Conservation (phyloP, 2,113 vertebrate species). For the Siphamia tubifer region DNA sequence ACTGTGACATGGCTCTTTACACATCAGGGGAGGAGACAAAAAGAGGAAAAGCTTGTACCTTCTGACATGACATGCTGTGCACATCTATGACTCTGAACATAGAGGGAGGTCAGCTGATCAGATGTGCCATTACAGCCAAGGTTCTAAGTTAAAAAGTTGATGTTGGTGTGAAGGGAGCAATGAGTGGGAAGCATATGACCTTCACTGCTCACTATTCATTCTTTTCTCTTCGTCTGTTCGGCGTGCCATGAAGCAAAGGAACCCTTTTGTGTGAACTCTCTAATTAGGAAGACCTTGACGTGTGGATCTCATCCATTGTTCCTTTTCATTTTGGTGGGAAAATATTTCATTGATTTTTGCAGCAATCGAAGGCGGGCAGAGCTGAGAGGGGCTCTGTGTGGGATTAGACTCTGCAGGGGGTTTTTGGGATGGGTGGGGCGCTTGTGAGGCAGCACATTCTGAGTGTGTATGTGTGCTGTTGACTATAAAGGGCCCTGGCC, state of each 20-base stretch:
- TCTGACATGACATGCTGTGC: conserved; percentile 23
- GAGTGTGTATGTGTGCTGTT: conserved; percentile 1
- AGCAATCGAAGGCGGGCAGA: conserved; percentile 66
- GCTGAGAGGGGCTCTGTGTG: conserved; percentile 68
- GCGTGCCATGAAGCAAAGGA: conserved; percentile 47
- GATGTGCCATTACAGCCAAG: conserved; percentile 35
- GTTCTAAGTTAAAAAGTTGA: conserved; percentile 56
- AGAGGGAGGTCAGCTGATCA: conserved; percentile 21
- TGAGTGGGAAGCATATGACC: conserved; percentile 58
- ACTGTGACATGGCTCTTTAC: conserved; percentile 29
- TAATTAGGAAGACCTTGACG: conserved; percentile 79
- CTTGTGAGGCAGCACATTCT: conserved; percentile 1
- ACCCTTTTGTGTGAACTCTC: conserved; percentile 70
- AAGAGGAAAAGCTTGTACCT: conserved; percentile 37
- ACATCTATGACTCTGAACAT: conserved; percentile 21
- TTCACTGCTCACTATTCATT: conserved; percentile 57
- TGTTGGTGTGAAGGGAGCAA: conserved; percentile 27
- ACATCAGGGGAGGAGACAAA: conserved; percentile 32
- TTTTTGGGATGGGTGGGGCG: conserved; percentile 48
- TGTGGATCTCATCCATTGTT: conserved; percentile 67
- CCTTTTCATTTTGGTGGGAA: conserved; percentile 81
- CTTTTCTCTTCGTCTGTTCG: conserved; percentile 31
- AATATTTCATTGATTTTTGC: conserved; percentile 83
- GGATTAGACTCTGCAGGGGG: conserved; percentile 80
- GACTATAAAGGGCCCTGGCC: too few relatives aligned